Evolutionary conservation across 2,113 vertebrate species (phyloP).

Genomic region (Anguilla japonica): DNA sequence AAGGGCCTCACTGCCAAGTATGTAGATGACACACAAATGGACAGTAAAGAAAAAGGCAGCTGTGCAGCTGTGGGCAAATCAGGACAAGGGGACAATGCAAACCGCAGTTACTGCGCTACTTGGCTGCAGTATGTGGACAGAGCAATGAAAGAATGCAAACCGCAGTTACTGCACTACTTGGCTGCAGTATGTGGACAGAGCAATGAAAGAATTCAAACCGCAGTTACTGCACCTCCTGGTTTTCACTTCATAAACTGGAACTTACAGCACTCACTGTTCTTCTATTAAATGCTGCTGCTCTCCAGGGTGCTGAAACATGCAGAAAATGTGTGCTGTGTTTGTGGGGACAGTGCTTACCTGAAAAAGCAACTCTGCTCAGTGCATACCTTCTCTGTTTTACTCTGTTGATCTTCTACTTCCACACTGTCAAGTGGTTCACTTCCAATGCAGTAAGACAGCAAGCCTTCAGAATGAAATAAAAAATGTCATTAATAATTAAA

Average conservation of each 20-base stretch:
- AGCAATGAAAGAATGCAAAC: too few relatives aligned
- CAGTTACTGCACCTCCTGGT: too few relatives aligned
- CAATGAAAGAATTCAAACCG: too few relatives aligned
- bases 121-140: too few relatives aligned
- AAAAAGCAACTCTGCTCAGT: neutral
- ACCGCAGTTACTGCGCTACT: too few relatives aligned
- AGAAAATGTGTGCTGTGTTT: neutral
- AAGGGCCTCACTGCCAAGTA: neutral
- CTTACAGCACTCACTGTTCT: neutral
- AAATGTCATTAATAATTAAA: neutral
- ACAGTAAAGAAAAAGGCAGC: neutral
- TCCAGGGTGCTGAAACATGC: constrained; percentile 33
- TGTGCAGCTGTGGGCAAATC: neutral
- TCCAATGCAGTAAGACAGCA: too few relatives aligned
- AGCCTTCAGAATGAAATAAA: too few relatives aligned
- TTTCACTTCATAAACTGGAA: neutral
- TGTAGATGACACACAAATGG: neutral
- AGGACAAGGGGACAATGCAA: neutral
- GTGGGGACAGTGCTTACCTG: neutral
- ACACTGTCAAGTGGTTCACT: too few relatives aligned
- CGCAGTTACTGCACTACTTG: too few relatives aligned
- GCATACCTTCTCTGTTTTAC: too few relatives aligned
- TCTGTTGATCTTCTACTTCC: too few relatives aligned
- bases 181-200: too few relatives aligned
- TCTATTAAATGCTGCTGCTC: neutral